phyloP scores from a whole-genome alignment of 2,888 invertebrate species.

The Ptychoptera contaminata region DNA sequence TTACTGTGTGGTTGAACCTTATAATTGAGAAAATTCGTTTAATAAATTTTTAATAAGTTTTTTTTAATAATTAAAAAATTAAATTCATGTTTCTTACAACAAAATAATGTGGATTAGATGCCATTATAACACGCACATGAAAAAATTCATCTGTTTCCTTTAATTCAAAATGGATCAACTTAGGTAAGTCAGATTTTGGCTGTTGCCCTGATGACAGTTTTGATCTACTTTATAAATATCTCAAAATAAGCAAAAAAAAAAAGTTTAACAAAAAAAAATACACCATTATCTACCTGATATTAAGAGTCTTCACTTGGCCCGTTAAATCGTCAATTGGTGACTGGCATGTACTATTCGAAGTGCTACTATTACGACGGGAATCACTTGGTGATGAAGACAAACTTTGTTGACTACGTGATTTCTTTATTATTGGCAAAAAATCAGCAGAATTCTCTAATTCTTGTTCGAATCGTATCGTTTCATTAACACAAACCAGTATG shows the following conservation, averaged over 20 bases:
- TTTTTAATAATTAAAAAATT: no score
- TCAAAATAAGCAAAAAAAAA: background rate
- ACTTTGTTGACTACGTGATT: background rate
- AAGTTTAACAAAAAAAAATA: no score
- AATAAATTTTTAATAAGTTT: conserved; percentile 4
- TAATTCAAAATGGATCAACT: background rate
- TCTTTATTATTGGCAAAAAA: background rate
- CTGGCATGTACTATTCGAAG: no score
- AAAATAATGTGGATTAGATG: conserved; percentile 48
- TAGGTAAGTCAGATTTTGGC: background rate
- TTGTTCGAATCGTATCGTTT: conserved; percentile 45
- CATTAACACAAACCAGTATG: conserved; percentile 52
- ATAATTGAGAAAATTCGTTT: background rate
- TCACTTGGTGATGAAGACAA: background rate
- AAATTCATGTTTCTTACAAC: no score
- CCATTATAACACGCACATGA: conserved; percentile 56
- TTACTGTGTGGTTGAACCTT: conserved; percentile 36
- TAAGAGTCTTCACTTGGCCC: no score
- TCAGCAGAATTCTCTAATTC: conserved; percentile 32
- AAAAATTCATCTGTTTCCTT: conserved; percentile 38
- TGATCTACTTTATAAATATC: background rate
- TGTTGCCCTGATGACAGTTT: background rate
- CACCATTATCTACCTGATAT: no score
- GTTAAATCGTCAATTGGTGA: no score
- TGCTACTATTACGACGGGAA: no score